Evolutionary conservation across 2,113 vertebrate species (phyloP).

Genomic region (Nycticorax nycticorax): DNA sequence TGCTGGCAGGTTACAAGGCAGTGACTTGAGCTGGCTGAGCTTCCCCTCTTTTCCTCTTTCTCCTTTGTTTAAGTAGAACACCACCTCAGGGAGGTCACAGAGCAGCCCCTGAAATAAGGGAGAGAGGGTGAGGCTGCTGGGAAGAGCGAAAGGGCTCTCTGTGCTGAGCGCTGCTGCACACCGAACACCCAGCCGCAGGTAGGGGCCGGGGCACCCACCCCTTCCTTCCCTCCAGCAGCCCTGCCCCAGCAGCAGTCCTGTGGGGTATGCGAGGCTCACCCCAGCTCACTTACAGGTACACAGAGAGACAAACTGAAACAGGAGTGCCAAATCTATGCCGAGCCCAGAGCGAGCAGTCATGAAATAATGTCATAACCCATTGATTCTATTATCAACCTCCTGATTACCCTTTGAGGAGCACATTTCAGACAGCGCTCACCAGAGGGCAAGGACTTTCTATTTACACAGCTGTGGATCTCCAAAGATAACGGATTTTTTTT

Average conservation of each 20-base stretch:
- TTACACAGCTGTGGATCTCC: background rate
- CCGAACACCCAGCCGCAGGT: accelerated
- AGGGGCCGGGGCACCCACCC: background rate
- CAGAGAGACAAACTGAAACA: accelerated
- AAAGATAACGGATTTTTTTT: background rate
- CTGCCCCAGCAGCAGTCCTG: background rate
- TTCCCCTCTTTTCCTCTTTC: background rate
- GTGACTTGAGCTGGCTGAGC: background rate
- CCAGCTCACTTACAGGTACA: background rate
- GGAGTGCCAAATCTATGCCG: accelerated
- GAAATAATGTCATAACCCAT: background rate
- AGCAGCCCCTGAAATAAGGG: background rate
- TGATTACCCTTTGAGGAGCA: background rate
- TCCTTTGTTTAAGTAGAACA: background rate
- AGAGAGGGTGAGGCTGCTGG: accelerated
- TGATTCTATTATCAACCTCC: background rate
- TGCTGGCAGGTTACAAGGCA: background rate
- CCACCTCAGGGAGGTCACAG: background rate
- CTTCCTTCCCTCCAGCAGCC: background rate
- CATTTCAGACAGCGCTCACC: background rate
- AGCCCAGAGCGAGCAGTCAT: background rate
- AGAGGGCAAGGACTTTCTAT: background rate
- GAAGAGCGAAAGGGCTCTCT: no score
- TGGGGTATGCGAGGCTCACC: accelerated
- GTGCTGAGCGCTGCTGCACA: accelerated